Conservation (phyloP, 2,113 vertebrate species). For the Etia nguti region DNA sequence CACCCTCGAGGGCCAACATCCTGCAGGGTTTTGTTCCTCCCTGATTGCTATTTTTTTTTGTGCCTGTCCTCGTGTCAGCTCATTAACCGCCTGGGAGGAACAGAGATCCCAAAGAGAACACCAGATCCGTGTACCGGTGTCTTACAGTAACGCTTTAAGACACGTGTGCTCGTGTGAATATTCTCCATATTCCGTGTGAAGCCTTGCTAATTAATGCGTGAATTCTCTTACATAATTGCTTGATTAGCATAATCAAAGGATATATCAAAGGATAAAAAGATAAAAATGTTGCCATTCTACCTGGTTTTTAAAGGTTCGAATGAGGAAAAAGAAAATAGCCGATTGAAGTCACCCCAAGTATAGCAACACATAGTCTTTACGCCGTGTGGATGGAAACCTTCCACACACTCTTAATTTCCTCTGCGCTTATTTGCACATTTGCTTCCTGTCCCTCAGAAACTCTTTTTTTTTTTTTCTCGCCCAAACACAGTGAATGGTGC, state of each 20-base stretch:
- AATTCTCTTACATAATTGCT: not conserved
- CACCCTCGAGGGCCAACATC: not conserved
- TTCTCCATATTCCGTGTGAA: not conserved
- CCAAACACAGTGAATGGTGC: not conserved
- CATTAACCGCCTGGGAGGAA: conserved; percentile 31
- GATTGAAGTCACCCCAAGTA: not conserved
- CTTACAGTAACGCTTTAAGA: not conserved
- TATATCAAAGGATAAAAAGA: not conserved
- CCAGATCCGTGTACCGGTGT: not conserved
- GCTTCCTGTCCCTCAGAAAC: not conserved
- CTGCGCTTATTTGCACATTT: not conserved
- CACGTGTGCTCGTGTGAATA: not conserved
- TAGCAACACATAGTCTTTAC: not conserved
- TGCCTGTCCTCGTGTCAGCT: conserved; percentile 20
- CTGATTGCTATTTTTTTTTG: conserved; percentile 38
- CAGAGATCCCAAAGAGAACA: not conserved
- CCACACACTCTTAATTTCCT: not conserved
- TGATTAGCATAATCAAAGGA: not conserved
- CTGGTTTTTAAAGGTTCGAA: not conserved
- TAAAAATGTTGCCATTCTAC: not conserved
- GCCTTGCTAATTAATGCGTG: not conserved
- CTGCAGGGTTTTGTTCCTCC: conserved; percentile 16
- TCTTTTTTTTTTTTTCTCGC: not conserved
- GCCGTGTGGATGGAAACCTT: not conserved
- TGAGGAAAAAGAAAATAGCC: not conserved